These are phyloP conservation scores for Arion vulgaris DNA, from an alignment of 1,140 invertebrate genomes.

Conservation along the genomic window DNA sequence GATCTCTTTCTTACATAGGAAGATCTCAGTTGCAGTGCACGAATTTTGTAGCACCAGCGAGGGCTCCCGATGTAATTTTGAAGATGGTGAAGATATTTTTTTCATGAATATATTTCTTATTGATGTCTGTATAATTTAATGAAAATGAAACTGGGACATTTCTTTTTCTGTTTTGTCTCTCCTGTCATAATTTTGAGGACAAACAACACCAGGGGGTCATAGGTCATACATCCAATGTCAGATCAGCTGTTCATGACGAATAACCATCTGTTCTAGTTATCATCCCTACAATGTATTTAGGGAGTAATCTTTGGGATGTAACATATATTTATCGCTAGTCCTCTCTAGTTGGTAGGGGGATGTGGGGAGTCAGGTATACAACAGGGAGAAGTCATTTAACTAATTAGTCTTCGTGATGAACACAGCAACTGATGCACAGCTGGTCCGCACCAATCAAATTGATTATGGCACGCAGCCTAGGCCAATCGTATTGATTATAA, in stretches of 20 bases:
- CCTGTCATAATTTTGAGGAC: too few relatives aligned
- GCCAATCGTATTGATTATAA: constrained; percentile 32
- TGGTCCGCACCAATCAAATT: constrained; percentile 34
- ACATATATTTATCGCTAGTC: constrained; percentile 11
- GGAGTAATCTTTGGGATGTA: constrained; percentile 25
- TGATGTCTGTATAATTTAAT: too few relatives aligned
- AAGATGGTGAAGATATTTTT: too few relatives aligned
- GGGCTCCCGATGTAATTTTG: too few relatives aligned
- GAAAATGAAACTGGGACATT: too few relatives aligned
- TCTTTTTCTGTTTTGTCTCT: too few relatives aligned
- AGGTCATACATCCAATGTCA: not conserved
- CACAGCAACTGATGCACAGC: constrained; percentile 32
- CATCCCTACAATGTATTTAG: not conserved
- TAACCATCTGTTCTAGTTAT: not conserved
- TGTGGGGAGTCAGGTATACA: constrained; percentile 29
- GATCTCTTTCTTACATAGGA: too few relatives aligned
- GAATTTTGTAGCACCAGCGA: too few relatives aligned
- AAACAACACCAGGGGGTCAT: not conserved
- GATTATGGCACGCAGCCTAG: constrained; percentile 17
- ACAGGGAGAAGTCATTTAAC: constrained; percentile 25
- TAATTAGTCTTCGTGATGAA: constrained; percentile 29
- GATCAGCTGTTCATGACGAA: not conserved
- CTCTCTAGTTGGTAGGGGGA: not conserved
- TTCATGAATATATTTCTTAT: too few relatives aligned
- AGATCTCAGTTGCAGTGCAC: too few relatives aligned